Base-by-base conservation (phyloP, 1,140 invertebrate genomes). In the Copidosoma floridanum region DNA sequence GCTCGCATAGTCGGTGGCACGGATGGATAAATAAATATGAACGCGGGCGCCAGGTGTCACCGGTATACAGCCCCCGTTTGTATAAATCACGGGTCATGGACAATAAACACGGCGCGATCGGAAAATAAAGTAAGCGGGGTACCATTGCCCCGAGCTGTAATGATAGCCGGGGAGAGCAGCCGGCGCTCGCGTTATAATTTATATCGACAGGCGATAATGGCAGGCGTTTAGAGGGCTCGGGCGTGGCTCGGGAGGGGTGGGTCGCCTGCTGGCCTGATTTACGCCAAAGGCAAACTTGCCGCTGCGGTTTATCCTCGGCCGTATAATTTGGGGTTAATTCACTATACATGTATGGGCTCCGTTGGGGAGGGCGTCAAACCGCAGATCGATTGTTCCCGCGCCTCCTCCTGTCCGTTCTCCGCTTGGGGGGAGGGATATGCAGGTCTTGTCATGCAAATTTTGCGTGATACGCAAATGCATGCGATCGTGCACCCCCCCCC, bases 241-340 rank as follows among this genome's bases (percentile, higher is more conserved):
- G 54, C 20, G 41, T 35, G 41, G 38, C 26, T 43, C 51, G n/a
- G 10, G 26, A 50, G 26, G n/a, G 47, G 14, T 8, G n/a, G n/a
- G n/a, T n/a, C n/a, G n/a, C n/a, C n/a, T n/a, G n/a, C n/a, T 29
- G 50, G 66, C 65, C 70, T 77, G 72, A 77, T 78, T 77, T 77
- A 77, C 72, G 65, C 71, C 65, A 60, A 66, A 63, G 68, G 66
- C 70, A 77, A 77, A 75, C 73, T 69, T 67, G 65, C 65, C 66
- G 58, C 50, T 68, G 68, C 66, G 69, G 71, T 72, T 76, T 76
- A 80, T 78, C 74, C 75, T 76, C 72, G 70, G 71, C 68, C 71
- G 75, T 77, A 74, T 78, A 79, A 80, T 79, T 79, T 78, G 72
- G 71, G 73, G 72, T 76, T 79, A 78, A 80, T 80, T 78, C 76